These are phyloP conservation scores for Grallaria varia DNA, from an alignment of 2,113 vertebrate genomes.

Conservation along the genomic window DNA sequence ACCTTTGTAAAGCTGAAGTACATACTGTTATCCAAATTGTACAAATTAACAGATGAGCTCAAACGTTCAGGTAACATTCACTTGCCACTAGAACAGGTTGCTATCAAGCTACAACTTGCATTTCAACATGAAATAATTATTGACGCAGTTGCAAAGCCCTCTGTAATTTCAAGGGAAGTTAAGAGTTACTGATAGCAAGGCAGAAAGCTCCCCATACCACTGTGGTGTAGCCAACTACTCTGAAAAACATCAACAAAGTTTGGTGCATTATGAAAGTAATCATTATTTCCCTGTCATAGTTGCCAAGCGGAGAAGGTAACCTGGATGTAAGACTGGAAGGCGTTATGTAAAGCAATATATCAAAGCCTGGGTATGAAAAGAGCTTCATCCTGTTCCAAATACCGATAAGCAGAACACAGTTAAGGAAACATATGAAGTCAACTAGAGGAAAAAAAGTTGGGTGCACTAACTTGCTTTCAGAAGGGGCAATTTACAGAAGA, in stretches of 20 bases:
- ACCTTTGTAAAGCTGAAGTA: conserved; percentile 61
- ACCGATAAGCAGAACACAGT: background rate
- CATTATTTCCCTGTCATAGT: background rate
- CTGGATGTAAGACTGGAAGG: background rate
- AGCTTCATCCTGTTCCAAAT: background rate
- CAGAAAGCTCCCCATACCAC: background rate
- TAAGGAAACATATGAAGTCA: background rate
- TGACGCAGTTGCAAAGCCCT: background rate
- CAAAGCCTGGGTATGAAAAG: background rate
- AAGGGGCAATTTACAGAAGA: background rate
- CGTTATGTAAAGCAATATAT: background rate
- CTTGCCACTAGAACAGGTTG: background rate
- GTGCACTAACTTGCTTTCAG: background rate
- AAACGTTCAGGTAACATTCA: background rate
- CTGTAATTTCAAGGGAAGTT: background rate
- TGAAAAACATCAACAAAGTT: background rate
- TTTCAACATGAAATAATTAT: background rate
- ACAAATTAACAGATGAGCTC: conserved; percentile 32
- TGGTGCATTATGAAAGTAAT: background rate
- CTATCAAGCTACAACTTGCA: background rate
- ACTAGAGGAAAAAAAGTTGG: background rate
- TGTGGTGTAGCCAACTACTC: background rate
- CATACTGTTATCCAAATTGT: background rate
- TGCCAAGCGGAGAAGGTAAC: background rate
- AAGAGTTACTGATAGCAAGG: background rate